These are phyloP conservation scores for Drosophila baimaii DNA, from an alignment of 1,140 invertebrate species.

Conservation along the genomic window DNA sequence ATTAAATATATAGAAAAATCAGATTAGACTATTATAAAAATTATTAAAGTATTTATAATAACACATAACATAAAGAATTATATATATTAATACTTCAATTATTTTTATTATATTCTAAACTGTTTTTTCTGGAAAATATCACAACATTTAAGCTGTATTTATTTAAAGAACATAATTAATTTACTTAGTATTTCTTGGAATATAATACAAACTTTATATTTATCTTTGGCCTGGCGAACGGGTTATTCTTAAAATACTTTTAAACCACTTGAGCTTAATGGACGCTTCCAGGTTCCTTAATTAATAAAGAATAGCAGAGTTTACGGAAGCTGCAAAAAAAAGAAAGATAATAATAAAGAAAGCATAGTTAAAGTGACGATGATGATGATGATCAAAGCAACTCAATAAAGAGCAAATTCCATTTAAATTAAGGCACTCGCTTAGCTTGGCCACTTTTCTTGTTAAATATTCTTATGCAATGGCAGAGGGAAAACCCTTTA, in stretches of 20 bases:
- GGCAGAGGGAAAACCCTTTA: not conserved
- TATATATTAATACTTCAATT: too few species aligned
- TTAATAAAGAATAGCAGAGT: conserved; percentile 5
- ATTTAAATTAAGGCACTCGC: conserved; percentile 8
- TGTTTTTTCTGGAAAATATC: too few species aligned
- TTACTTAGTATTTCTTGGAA: not conserved
- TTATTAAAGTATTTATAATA: too few species aligned
- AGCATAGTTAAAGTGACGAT: conserved; percentile 2
- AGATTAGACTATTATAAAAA: too few species aligned
- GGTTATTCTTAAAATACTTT: not conserved
- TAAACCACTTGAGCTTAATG: not conserved
- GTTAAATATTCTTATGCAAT: conserved; percentile 6
- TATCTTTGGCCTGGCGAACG: not conserved
- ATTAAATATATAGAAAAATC: too few species aligned
- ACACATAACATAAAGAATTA: too few species aligned
- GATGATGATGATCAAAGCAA: conserved; percentile 14
- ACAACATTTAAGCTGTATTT: too few species aligned
- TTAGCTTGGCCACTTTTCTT: not conserved
- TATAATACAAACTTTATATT: not conserved
- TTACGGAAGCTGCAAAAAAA: not conserved
- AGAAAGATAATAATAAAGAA: not conserved
- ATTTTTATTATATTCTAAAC: too few species aligned
- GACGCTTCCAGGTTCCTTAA: not conserved
- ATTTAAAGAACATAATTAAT: not conserved
- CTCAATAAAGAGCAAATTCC: conserved; percentile 10